These are phyloP conservation scores for Caranx ignobilis DNA, from an alignment of 2,113 vertebrate genomes.

Conservation along the genomic window DNA sequence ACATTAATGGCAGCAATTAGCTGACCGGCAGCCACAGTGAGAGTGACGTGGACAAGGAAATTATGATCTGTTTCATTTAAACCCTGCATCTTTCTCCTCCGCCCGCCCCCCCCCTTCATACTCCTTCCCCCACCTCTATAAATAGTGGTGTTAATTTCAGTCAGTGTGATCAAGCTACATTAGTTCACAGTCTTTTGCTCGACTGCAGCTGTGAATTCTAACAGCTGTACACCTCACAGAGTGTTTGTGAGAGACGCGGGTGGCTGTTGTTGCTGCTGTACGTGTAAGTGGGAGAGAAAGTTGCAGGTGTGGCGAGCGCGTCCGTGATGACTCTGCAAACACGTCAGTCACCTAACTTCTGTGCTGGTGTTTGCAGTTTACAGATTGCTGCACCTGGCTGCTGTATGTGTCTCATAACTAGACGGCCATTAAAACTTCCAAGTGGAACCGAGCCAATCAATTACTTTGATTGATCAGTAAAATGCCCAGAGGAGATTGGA, in stretches of 20 bases:
- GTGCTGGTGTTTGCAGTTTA: constrained; percentile 32
- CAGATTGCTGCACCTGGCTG: constrained; percentile 45
- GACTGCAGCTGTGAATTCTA: constrained; percentile 79
- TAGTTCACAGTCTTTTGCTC: constrained; percentile 67
- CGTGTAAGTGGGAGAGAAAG: not conserved
- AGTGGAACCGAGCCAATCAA: constrained; percentile 71
- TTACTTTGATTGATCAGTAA: constrained; percentile 75
- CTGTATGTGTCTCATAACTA: constrained; percentile 57
- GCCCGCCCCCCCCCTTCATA: not conserved
- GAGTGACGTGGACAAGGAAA: constrained; percentile 32
- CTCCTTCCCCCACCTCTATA: constrained; percentile 71
- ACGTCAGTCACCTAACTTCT: constrained; percentile 7
- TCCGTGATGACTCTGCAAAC: constrained; percentile 31
- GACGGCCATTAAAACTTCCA: constrained; percentile 66
- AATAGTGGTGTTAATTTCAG: constrained; percentile 85
- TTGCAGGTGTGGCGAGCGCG: constrained; percentile 17
- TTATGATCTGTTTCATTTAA: constrained; percentile 65
- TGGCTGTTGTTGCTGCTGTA: not conserved
- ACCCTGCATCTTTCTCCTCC: constrained; percentile 35
- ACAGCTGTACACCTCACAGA: constrained; percentile 72
- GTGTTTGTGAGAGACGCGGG: constrained; percentile 33
- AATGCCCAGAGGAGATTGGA: constrained; percentile 58
- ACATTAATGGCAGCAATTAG: constrained; percentile 79
- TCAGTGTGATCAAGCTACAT: constrained; percentile 74
- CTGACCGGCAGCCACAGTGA: constrained; percentile 59